A percentile compares a stretch with the other conserved stretches of the same genome.
Conservation (phyloP, 2,797 vertebrate species). For the Malacoraja senta region DNA sequence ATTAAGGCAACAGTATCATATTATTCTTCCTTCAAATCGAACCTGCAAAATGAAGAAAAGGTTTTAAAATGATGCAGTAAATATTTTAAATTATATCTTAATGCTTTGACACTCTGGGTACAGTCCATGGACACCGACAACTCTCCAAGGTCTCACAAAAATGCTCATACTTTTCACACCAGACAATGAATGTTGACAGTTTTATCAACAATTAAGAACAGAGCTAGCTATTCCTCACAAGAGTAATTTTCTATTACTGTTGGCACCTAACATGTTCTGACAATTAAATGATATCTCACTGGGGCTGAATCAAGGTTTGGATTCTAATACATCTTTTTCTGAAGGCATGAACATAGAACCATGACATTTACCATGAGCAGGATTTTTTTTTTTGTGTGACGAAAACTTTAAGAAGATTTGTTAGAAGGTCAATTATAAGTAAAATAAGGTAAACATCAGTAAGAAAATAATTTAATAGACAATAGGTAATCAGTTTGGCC, state of each 20-base stretch:
- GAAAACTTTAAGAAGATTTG: too few species aligned
- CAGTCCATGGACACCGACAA: neutral
- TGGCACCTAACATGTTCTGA: neutral
- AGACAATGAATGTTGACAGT: neutral
- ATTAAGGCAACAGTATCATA: slow-evolving; percentile 44
- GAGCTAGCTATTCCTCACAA: neutral
- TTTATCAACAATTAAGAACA: neutral
- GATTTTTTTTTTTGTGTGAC: neutral
- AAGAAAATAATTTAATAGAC: neutral
- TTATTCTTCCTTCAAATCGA: slow-evolving; percentile 65
- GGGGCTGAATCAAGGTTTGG: neutral
- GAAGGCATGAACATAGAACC: neutral
- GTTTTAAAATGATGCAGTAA: neutral
- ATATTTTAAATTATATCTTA: neutral
- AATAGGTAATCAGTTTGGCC: neutral
- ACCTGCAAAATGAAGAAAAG: slow-evolving; percentile 57
- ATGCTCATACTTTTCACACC: neutral
- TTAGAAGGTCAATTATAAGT: neutral
- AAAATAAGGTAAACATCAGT: neutral
- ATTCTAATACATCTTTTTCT: neutral
- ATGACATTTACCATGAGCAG: neutral
- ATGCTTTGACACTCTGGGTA: neutral
- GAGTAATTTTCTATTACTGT: neutral
- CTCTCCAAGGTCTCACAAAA: neutral
- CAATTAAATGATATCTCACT: neutral